These are phyloP conservation scores for Drosophila anceps DNA, from an alignment of 2,888 invertebrate genomes.

Conservation along the genomic window DNA sequence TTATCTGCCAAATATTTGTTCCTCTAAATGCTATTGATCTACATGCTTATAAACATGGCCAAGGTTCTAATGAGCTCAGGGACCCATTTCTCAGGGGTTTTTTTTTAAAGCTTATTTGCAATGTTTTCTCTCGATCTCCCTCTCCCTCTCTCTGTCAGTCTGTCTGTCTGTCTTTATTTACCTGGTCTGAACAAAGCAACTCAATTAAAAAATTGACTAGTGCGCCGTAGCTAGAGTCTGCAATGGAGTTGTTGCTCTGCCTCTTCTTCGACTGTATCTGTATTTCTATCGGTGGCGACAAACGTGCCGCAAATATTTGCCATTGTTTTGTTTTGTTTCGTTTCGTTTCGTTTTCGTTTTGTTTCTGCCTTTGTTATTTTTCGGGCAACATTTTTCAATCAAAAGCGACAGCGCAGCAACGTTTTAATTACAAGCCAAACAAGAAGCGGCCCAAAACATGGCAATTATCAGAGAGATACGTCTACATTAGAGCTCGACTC, in stretches of 20 bases:
- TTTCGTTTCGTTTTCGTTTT: conserved; percentile 22
- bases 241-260: conserved; percentile 25
- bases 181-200: conserved; percentile 42
- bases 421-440: conserved; percentile 62
- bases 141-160: not conserved
- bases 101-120: conserved; percentile 10
- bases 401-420: conserved; percentile 43
- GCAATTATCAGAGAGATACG: conserved; percentile 60
- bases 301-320: conserved; percentile 71
- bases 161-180: conserved; percentile 18
- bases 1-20: not conserved
- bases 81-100: conserved; percentile 26
- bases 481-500: conserved; percentile 24
- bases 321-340: conserved; percentile 46
- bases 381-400: conserved; percentile 69
- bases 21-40: conserved; percentile 15
- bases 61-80: conserved; percentile 6
- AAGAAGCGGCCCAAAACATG: conserved; percentile 62
- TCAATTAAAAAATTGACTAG: conserved; percentile 49
- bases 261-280: not conserved
- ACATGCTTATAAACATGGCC: conserved; percentile 1
- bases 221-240: conserved; percentile 2
- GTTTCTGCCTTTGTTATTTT: conserved; percentile 44
- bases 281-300: conserved; percentile 41
- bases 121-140: not conserved